A percentile compares a stretch with the other conserved stretches of the same genome.
Conservation (phyloP, 2,113 vertebrate species). For the Hyla sarda region DNA sequence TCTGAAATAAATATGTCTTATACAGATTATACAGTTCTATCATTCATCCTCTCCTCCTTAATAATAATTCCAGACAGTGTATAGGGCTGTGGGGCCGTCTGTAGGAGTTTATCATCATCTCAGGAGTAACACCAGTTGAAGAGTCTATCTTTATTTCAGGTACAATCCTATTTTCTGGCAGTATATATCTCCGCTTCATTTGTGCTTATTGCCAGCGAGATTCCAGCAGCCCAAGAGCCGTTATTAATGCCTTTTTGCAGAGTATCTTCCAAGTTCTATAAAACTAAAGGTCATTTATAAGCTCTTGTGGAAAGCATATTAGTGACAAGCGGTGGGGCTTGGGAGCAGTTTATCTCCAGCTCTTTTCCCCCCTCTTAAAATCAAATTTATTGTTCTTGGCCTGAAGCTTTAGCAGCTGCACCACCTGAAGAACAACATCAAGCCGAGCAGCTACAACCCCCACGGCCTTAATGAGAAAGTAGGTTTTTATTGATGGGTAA, state of each 20-base stretch:
- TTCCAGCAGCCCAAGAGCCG: slow-evolving; percentile 2
- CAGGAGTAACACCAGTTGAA: too few species aligned
- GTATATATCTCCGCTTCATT: slow-evolving; percentile 21
- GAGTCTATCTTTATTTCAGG: slow-evolving; percentile 3
- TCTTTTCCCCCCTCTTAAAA: slow-evolving; percentile 24
- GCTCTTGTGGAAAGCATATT: slow-evolving; percentile 44
- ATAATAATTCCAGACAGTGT: not conserved
- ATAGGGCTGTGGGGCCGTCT: not conserved
- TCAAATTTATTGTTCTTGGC: slow-evolving; percentile 47
- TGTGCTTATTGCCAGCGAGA: slow-evolving; percentile 24
- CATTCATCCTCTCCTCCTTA: not conserved
- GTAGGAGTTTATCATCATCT: not conserved
- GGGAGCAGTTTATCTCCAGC: slow-evolving; percentile 40
- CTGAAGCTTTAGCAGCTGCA: slow-evolving; percentile 8
- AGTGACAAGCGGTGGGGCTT: slow-evolving; percentile 21
- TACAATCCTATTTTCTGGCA: not conserved
- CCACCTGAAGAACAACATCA: not conserved
- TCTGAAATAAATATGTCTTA: too few species aligned
- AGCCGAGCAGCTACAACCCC: not conserved
- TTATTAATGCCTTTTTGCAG: slow-evolving; percentile 40
- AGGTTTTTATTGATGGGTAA: not conserved
- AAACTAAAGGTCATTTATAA: slow-evolving; percentile 53
- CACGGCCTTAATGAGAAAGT: slow-evolving; percentile 8
- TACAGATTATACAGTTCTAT: not conserved
- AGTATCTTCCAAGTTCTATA: slow-evolving; percentile 47